Evolutionary conservation across 1,140 invertebrate genomes (phyloP), one percentile per base, ranked within the genome.

Genomic region (Dryas iulia): DNA sequence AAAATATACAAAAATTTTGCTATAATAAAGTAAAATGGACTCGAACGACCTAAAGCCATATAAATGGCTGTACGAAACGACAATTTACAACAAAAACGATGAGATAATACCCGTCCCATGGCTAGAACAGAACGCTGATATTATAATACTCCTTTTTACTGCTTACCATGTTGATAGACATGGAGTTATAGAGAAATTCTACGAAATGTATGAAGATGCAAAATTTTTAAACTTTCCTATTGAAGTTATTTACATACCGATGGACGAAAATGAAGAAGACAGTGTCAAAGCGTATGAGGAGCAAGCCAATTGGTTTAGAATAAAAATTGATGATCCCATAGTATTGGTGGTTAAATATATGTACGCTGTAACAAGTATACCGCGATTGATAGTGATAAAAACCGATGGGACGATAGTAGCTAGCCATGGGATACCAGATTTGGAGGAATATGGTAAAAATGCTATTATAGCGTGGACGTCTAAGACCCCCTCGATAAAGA

Each of bases 221-320:
- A 91, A 89, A 76, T 72, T 78, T 25, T 39, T 77, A 0, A 84
- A 89, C 66, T 39, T 89, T 1, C 82, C 86, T n/a, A 73, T 90
- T 56, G 87, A 91, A 79, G 87, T 91, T 0, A 84, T 91, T 39
- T 82, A 89, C 39, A 71, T 90, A 39, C 86, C 89, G 0, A 74
- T 85, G 77, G 89, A 90, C 57, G 82, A 86, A 3, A 82, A 39
- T 0, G 77, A 82, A 56, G 73, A 78, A 25, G 79, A 83, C 6
- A 79, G 81, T 72, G 30, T 52, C n/a, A 59, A 69, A 3, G 73
- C 71, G 35, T 91, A 76, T 67, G 65, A 82, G 4, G 59, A 61
- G 2, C 89, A 91, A 77, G 86, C 89, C 5, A 90, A 91, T 61
- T 91, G 87, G 89, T 90, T 90, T 57, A 83, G 79, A 54, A 74